These are phyloP conservation scores for Eledone cirrhosa DNA, from an alignment of 2,888 invertebrate species.

Conservation along the genomic window DNA sequence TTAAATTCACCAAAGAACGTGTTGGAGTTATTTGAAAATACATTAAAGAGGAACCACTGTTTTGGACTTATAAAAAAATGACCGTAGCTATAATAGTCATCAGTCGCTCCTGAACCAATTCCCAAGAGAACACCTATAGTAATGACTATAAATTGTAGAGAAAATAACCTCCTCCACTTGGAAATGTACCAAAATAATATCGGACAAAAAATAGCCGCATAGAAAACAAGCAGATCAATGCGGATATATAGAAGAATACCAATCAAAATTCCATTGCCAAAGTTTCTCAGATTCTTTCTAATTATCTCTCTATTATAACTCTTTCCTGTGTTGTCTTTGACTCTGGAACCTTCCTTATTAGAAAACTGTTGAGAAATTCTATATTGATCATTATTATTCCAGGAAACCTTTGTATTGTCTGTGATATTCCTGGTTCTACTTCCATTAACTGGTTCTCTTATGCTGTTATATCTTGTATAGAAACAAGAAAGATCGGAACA, in stretches of 20 bases:
- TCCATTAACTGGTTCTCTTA: background rate
- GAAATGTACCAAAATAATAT: background rate
- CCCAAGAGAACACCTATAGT: constrained; percentile 41
- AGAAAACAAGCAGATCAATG: constrained; percentile 43
- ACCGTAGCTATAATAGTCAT: constrained; percentile 49
- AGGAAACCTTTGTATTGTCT: background rate
- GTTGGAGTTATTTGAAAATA: constrained; percentile 40
- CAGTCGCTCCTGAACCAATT: constrained; percentile 42
- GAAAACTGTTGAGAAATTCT: background rate
- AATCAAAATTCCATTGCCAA: constrained; percentile 35
- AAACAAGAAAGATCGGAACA: constrained; percentile 1
- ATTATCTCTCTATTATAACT: background rate
- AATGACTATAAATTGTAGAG: constrained; percentile 5
- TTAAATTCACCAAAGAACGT: constrained; percentile 40
- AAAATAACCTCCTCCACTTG: constrained; percentile 11
- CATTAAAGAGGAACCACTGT: constrained; percentile 58
- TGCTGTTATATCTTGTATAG: too few species aligned
- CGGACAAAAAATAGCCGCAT: constrained; percentile 32
- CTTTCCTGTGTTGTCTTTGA: background rate
- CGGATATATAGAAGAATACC: constrained; percentile 47
- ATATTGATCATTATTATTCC: background rate
- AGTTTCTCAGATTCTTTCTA: too few species aligned
- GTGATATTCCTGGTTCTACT: background rate
- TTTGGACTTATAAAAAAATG: constrained; percentile 48
- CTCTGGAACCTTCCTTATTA: background rate